Conservation (phyloP, 2,797 vertebrate species). For the Gambusia yucatana region DNA sequence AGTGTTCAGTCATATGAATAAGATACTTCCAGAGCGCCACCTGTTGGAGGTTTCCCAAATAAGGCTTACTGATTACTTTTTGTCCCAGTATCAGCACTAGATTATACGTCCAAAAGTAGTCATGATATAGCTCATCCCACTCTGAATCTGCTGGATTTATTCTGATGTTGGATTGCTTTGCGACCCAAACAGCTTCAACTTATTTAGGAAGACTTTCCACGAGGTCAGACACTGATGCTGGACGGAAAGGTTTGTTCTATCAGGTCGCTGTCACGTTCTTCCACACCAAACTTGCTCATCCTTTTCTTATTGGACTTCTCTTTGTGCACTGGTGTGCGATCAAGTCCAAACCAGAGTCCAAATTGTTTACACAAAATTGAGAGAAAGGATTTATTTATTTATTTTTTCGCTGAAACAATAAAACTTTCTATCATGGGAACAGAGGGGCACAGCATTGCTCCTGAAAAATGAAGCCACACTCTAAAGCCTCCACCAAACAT, state of each 20-base stretch:
- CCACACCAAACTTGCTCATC: not conserved
- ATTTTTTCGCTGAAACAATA: not conserved
- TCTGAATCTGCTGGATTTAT: not conserved
- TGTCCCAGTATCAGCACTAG: too few relatives aligned
- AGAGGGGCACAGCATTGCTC: not conserved
- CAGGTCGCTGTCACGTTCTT: not conserved
- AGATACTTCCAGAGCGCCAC: too few relatives aligned
- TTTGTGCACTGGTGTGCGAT: not conserved
- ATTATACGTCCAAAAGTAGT: too few relatives aligned
- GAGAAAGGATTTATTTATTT: not conserved
- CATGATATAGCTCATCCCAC: not conserved
- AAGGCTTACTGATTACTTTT: too few relatives aligned
- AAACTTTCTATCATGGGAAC: not conserved
- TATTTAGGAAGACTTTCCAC: not conserved
- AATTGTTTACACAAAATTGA: not conserved
- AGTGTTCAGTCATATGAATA: too few relatives aligned
- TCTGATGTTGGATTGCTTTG: not conserved
- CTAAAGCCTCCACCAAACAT: not conserved
- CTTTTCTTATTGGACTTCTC: not conserved
- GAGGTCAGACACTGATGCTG: not conserved
- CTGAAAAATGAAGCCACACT: not conserved
- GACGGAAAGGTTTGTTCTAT: not conserved
- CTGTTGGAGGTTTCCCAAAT: too few relatives aligned
- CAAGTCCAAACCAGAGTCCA: not conserved
- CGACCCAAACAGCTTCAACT: not conserved